phyloP scores from a whole-genome alignment of 1,140 invertebrate genomes.

The Drosophila virilis region DNA sequence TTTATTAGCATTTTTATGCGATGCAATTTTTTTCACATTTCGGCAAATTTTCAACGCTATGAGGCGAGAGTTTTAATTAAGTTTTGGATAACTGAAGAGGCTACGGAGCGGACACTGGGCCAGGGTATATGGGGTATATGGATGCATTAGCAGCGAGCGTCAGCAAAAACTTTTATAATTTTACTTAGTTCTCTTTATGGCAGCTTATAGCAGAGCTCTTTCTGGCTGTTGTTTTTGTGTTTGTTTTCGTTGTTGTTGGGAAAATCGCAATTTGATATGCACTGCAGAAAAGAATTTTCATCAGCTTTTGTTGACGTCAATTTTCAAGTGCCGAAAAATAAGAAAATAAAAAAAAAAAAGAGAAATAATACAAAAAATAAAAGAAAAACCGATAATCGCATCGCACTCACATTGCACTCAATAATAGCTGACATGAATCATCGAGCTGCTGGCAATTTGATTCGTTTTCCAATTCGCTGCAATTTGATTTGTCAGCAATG shows the following conservation, averaged over 20 bases:
- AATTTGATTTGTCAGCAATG: slow-evolving; percentile 15
- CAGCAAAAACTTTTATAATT: slow-evolving; percentile 63
- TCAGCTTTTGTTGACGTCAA: slow-evolving; percentile 4
- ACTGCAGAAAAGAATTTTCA: slow-evolving; percentile 27
- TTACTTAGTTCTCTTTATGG: slow-evolving; percentile 50
- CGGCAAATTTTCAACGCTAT: slow-evolving; percentile 31
- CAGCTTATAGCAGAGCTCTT: slow-evolving; percentile 1
- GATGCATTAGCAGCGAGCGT: slow-evolving; percentile 9
- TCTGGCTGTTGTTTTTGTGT: not conserved
- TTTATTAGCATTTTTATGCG: slow-evolving; percentile 73
- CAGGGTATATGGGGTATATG: not conserved
- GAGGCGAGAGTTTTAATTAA: slow-evolving; percentile 66
- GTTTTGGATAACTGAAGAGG: slow-evolving; percentile 12
- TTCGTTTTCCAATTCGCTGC: not conserved
- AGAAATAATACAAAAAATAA: too few species aligned
- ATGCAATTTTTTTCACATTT: slow-evolving; percentile 51
- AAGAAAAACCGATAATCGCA: slow-evolving; percentile 8
- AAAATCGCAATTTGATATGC: slow-evolving; percentile 66
- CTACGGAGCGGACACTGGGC: not conserved
- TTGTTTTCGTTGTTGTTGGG: slow-evolving; percentile 8
- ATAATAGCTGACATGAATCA: slow-evolving; percentile 14
- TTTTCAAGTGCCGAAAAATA: slow-evolving; percentile 17
- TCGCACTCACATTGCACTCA: slow-evolving; percentile 10
- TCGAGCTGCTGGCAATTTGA: not conserved
- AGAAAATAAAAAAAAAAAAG: not conserved